phyloP scores from a whole-genome alignment of 2,888 invertebrate species.

The Cheilosia impressa region DNA sequence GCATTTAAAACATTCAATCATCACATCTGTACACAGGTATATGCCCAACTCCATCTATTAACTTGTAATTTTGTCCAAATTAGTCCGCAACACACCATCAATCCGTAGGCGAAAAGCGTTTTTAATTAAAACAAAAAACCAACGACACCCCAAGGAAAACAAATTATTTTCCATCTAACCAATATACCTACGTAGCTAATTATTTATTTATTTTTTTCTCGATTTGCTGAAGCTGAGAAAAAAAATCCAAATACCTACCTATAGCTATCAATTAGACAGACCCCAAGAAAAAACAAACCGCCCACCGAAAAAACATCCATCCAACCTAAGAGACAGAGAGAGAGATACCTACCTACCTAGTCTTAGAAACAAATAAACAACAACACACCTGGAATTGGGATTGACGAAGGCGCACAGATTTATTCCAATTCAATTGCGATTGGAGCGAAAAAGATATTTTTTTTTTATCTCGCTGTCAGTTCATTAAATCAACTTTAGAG shows the following conservation, averaged over 20 bases:
- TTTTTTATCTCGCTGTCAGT: constrained; percentile 48
- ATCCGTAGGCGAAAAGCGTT: constrained; percentile 35
- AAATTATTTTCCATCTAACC: constrained; percentile 27
- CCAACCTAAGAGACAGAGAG: not conserved
- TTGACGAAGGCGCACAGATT: constrained; percentile 60
- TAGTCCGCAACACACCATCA: constrained; percentile 9
- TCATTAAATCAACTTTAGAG: constrained; percentile 39
- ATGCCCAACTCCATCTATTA: not conserved
- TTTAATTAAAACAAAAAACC: constrained; percentile 25
- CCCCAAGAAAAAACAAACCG: constrained; percentile 14
- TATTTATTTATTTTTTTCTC: constrained; percentile 3
- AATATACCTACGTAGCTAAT: constrained; percentile 3
- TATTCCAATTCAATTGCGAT: constrained; percentile 60
- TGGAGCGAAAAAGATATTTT: constrained; percentile 57
- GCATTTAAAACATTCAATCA: constrained; percentile 25
- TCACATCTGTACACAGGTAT: not conserved
- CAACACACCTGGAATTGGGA: constrained; percentile 31
- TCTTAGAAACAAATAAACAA: not conserved
- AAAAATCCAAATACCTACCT: not conserved
- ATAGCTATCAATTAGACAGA: not conserved
- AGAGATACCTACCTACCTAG: constrained; percentile 21
- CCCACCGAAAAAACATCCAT: constrained; percentile 17
- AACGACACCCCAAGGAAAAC: not conserved
- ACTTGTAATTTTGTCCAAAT: constrained; percentile 9
- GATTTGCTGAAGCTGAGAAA: not conserved